phyloP scores from a whole-genome alignment of 2,888 invertebrate species.

The Nomada lathburiana region DNA sequence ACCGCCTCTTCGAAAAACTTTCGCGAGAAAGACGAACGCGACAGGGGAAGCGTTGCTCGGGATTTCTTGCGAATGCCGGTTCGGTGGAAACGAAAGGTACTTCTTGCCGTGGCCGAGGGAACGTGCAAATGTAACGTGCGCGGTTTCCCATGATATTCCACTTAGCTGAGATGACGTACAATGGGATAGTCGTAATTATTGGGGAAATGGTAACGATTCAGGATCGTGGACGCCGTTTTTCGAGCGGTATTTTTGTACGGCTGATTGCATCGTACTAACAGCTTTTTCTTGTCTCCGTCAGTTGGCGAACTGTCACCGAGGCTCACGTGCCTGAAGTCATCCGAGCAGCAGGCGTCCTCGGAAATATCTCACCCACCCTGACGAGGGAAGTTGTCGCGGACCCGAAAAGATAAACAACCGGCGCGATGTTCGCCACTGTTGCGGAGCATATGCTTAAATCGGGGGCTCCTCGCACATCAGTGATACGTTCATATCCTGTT shows the following conservation, averaged over 20 bases:
- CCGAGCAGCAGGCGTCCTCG: slow-evolving; percentile 37
- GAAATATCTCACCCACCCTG: slow-evolving; percentile 36
- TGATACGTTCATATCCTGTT: no score
- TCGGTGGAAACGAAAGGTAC: no score
- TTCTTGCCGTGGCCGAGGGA: not conserved
- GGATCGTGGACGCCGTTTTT: slow-evolving; percentile 15
- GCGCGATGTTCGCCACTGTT: slow-evolving; percentile 58
- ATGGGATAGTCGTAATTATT: not conserved
- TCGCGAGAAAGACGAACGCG: not conserved
- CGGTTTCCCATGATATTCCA: not conserved
- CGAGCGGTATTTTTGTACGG: slow-evolving; percentile 21
- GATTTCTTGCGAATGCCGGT: not conserved
- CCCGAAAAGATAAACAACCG: slow-evolving; percentile 73
- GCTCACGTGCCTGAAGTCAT: slow-evolving; percentile 35
- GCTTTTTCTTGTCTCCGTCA: slow-evolving; percentile 35
- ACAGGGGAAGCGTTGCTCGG: not conserved
- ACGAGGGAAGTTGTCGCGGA: slow-evolving; percentile 63
- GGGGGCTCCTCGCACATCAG: no score
- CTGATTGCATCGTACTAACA: slow-evolving; percentile 31
- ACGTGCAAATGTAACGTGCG: not conserved
- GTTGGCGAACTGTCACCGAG: slow-evolving; percentile 57
- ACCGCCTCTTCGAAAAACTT: slow-evolving; percentile 33
- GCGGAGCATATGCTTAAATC: slow-evolving; percentile 67
- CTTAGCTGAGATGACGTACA: not conserved
- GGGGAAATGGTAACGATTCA: not conserved